Percentiles rank a stretch among this genome's conserved stretches.
Evolutionary conservation across 2,113 vertebrate genomes (phyloP).

Genomic region (Callithrix jacchus): DNA sequence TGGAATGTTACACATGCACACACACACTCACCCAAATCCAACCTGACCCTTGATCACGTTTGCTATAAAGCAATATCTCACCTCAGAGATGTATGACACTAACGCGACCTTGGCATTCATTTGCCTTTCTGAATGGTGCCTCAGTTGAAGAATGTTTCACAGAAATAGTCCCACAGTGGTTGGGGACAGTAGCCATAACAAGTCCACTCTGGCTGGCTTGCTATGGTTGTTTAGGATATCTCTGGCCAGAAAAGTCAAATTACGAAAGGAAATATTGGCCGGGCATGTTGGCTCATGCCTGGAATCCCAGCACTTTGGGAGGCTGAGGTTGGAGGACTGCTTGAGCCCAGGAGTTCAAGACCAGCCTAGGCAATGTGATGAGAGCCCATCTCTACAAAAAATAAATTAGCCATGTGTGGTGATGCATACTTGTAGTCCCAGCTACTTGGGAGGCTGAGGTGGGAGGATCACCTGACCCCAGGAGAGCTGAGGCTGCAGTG

Average conservation of each 20-base stretch:
- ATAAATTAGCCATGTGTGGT: too few species aligned
- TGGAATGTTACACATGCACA: background rate
- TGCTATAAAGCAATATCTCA: background rate
- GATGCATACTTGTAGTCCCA: too few species aligned
- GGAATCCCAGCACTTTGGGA: too few species aligned
- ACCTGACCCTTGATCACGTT: background rate
- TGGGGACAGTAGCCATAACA: background rate
- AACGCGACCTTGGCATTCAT: background rate
- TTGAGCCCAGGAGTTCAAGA: too few species aligned
- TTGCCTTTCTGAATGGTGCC: background rate
- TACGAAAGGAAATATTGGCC: background rate
- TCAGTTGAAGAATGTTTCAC: background rate
- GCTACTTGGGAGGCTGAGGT: too few species aligned
- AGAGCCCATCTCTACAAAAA: too few species aligned
- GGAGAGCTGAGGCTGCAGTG: too few species aligned
- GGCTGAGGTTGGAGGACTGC: too few species aligned
- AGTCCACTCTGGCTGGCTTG: background rate
- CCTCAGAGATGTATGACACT: background rate
- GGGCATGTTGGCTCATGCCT: too few species aligned
- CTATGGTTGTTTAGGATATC: background rate
- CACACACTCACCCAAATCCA: background rate
- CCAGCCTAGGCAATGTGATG: too few species aligned
- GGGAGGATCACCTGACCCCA: too few species aligned
- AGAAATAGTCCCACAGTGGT: background rate
- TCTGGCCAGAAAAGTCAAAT: background rate